phyloP scores from a whole-genome alignment of 2,113 vertebrate genomes.

The Gopherus evgoodei region DNA sequence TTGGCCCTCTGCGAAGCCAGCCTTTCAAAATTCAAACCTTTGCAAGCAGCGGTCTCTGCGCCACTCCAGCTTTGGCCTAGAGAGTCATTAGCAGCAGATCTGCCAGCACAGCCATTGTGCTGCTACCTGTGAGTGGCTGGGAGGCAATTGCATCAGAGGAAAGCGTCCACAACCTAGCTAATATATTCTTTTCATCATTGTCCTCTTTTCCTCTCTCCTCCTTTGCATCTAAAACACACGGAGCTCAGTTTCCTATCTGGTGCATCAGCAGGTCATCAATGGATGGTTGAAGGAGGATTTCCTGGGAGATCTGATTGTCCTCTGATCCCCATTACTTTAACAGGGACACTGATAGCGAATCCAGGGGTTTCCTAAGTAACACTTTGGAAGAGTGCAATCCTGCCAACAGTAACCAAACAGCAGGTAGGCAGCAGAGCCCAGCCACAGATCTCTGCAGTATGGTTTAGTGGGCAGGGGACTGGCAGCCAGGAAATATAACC shows the following conservation, averaged over 20 bases:
- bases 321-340: neutral
- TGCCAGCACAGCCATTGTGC: neutral
- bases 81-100: neutral
- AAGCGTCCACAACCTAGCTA: neutral
- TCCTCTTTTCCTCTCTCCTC: neutral
- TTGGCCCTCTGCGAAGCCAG: neutral
- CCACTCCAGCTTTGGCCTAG: neutral
- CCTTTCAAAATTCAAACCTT: neutral
- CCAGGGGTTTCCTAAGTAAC: no score
- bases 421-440: no score
- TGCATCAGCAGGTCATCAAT: neutral
- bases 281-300: neutral
- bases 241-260: neutral
- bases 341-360: no score
- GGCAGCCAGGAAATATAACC: no score
- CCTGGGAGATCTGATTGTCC: neutral
- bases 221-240: neutral
- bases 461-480: no score
- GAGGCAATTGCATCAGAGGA: rapidly evolving
- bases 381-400: no score
- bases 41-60: neutral
- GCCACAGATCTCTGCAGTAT: no score
- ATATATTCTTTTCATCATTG: neutral
- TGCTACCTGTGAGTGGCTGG: neutral
- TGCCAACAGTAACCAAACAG: no score